phyloP scores from a whole-genome alignment of 1,140 invertebrate genomes.

The Linepithema humile region DNA sequence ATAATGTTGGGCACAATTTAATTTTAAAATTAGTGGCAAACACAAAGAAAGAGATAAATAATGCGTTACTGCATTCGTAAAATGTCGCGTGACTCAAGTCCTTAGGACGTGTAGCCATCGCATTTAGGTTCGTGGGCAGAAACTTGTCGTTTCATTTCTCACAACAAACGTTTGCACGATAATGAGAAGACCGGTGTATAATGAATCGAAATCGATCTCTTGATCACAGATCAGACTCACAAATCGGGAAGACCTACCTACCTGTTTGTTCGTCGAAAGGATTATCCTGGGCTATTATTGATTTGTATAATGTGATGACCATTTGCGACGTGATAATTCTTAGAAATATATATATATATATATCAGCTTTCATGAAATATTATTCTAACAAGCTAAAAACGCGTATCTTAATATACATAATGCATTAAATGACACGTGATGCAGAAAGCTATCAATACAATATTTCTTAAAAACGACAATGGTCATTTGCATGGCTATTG shows the following conservation, averaged over 20 bases:
- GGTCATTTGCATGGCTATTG: neutral
- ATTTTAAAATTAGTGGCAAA: constrained; percentile 16
- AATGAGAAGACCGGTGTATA: constrained; percentile 66
- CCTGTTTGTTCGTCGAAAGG: constrained; percentile 66
- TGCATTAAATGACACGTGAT: too few species aligned
- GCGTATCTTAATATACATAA: too few species aligned
- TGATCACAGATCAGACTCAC: constrained; percentile 66
- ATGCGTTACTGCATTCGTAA: constrained; percentile 5
- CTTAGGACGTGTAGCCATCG: constrained; percentile 56
- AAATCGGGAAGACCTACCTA: constrained; percentile 63
- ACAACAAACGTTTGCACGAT: constrained; percentile 65
- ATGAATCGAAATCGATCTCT: constrained; percentile 69
- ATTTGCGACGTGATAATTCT: neutral
- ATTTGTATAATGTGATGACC: constrained; percentile 14
- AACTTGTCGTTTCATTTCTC: constrained; percentile 57
- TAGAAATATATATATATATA: neutral
- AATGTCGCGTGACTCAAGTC: constrained; percentile 58
- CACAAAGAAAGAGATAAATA: constrained; percentile 3
- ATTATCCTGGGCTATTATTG: neutral
- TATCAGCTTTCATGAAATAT: neutral
- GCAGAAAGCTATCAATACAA: neutral
- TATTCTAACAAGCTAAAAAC: too few species aligned
- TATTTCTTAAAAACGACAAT: constrained; percentile 6
- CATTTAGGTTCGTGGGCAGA: constrained; percentile 42
- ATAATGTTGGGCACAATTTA: constrained; percentile 37